phyloP scores from a whole-genome alignment of 2,797 vertebrate genomes.

The Poeciliopsis gracilis region DNA sequence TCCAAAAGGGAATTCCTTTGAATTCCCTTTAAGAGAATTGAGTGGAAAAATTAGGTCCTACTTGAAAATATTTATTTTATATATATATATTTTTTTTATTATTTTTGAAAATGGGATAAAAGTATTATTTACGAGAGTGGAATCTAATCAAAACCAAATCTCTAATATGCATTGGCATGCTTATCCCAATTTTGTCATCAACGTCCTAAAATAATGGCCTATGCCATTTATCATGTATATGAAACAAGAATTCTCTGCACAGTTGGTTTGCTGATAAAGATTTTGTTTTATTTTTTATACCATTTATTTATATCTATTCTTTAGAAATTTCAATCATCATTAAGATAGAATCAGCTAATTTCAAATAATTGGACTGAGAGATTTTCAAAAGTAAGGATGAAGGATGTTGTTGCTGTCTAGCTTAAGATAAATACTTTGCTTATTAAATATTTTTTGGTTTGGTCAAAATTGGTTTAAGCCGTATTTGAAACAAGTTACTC shows the following conservation, averaged over 20 bases:
- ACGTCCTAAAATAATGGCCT: too few species aligned
- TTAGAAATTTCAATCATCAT: neutral
- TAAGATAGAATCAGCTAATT: neutral
- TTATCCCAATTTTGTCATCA: too few species aligned
- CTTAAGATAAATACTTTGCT: neutral
- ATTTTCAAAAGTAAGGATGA: neutral
- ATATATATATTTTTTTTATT: neutral
- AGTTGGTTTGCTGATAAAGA: neutral
- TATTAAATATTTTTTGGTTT: neutral
- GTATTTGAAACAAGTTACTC: constrained; percentile 7
- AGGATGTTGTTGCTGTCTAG: neutral
- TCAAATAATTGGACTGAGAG: neutral
- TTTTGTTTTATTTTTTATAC: neutral
- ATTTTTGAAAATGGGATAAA: neutral
- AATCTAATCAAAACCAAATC: neutral
- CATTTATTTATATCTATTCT: neutral
- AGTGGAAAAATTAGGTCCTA: neutral
- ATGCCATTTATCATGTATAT: neutral
- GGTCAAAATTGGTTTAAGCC: neutral
- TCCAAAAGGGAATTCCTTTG: neutral
- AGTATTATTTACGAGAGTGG: neutral
- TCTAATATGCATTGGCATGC: neutral
- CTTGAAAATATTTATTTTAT: neutral
- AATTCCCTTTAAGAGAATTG: neutral
- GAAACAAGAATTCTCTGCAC: neutral